Conservation (phyloP, 2,113 vertebrate genomes). For the Machaerirhynchus nigripectus region DNA sequence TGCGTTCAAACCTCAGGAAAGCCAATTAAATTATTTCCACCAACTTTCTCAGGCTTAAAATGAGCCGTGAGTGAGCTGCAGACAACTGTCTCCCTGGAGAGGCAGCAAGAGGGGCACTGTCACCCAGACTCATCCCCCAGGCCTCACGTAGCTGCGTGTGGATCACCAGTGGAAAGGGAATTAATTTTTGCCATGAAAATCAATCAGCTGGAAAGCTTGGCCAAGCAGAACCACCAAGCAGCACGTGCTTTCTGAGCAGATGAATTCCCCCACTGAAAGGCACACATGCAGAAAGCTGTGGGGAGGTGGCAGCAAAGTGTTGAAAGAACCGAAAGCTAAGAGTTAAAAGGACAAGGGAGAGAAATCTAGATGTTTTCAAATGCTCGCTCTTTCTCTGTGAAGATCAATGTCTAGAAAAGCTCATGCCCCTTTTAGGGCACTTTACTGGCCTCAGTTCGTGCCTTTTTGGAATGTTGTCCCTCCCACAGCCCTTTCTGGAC, state of each 20-base stretch:
- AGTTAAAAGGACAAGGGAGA: not conserved
- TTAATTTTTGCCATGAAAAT: not conserved
- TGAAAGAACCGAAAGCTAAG: not conserved
- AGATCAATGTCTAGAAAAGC: not conserved
- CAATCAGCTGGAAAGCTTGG: not conserved
- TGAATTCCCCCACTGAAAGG: not conserved
- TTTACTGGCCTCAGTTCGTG: rapidly evolving
- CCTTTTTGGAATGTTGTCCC: not conserved
- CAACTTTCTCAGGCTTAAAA: not conserved
- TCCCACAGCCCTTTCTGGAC: not conserved
- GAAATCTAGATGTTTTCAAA: not conserved
- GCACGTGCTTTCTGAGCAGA: not conserved
- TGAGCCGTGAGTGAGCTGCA: not conserved
- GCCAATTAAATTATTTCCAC: not conserved
- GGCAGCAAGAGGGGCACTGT: not conserved
- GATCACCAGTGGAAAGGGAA: not conserved
- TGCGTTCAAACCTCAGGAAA: not conserved
- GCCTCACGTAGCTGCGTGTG: not conserved
- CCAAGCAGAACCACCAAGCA: not conserved
- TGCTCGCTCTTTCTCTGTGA: not conserved
- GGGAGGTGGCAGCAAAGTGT: not conserved
- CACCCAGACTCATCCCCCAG: not conserved
- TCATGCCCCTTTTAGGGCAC: not conserved
- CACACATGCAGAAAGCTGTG: not conserved
- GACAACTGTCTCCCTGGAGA: not conserved